These are phyloP conservation scores for Jacana jacana DNA, from an alignment of 2,113 vertebrate species.

Conservation along the genomic window DNA sequence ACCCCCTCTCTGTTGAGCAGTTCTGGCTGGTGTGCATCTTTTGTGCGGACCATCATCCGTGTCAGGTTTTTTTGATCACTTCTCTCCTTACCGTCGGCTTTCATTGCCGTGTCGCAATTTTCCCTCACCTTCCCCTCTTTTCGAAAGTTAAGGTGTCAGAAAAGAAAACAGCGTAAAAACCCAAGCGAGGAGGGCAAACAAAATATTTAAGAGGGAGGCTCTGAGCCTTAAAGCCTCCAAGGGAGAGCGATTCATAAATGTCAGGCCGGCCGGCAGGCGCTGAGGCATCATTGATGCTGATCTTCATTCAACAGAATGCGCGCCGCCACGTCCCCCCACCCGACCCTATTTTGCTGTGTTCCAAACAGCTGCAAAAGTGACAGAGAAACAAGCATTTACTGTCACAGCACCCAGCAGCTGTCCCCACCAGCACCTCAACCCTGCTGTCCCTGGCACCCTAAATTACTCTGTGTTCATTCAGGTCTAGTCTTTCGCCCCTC, in stretches of 20 bases:
- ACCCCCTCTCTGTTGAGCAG: background rate
- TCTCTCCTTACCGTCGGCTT: background rate
- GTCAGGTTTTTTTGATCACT: background rate
- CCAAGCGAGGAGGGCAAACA: background rate
- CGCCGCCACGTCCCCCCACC: background rate
- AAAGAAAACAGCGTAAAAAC: background rate
- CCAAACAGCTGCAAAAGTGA: conserved; percentile 70
- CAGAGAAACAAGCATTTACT: conserved; percentile 62
- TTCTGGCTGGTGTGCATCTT: background rate
- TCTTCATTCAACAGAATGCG: conserved; percentile 6
- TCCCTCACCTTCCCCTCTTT: background rate
- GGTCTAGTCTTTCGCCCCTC: conserved; percentile 34
- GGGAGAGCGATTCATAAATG: conserved; percentile 3
- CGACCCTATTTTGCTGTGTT: conserved; percentile 45
- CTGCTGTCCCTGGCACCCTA: conserved; percentile 70
- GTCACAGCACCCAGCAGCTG: conserved; percentile 69
- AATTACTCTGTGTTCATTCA: conserved; percentile 59
- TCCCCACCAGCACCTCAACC: conserved; percentile 13
- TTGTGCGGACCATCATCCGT: background rate
- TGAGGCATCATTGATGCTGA: conserved; percentile 11
- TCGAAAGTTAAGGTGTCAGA: background rate
- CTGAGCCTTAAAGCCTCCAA: background rate
- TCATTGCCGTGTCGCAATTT: accelerated
- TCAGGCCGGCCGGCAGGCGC: background rate
- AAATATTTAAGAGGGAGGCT: background rate